Conservation (phyloP, 2,797 vertebrate genomes). For the Microctenopoma stevenorrisi region DNA sequence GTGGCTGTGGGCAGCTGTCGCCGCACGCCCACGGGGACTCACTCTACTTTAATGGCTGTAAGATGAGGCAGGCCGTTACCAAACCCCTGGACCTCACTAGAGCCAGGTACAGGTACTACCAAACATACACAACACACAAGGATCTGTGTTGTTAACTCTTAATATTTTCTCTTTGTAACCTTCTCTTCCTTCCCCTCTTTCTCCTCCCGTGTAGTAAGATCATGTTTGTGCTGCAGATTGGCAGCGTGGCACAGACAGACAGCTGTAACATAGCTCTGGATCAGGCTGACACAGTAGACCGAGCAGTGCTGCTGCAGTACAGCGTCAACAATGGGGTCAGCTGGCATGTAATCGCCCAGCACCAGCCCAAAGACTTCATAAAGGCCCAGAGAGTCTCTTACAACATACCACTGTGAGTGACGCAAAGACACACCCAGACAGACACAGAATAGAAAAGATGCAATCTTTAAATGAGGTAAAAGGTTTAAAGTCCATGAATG, state of each 20-base stretch:
- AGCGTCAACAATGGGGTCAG: slow-evolving; percentile 96
- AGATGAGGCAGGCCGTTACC: slow-evolving; percentile 95
- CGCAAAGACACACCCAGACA: background rate
- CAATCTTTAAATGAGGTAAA: background rate
- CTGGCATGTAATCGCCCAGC: slow-evolving; percentile 98
- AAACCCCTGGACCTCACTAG: slow-evolving; percentile 96
- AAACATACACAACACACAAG: background rate
- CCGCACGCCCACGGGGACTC: slow-evolving; percentile 98
- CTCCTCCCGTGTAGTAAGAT: slow-evolving; percentile 90
- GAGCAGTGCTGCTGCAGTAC: slow-evolving; percentile 96
- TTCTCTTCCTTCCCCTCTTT: slow-evolving; percentile 15
- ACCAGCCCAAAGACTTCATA: slow-evolving; percentile 98
- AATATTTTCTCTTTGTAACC: slow-evolving; percentile 13
- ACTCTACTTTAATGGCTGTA: slow-evolving; percentile 97
- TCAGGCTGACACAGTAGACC: slow-evolving; percentile 91
- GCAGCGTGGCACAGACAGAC: slow-evolving; percentile 93
- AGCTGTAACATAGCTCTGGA: slow-evolving; percentile 96
- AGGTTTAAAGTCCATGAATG: background rate
- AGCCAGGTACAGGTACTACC: slow-evolving; percentile 90
- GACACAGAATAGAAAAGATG: background rate
- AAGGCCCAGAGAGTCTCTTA: slow-evolving; percentile 98
- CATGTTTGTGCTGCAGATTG: slow-evolving; percentile 99
- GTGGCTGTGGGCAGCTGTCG: slow-evolving; percentile 96
- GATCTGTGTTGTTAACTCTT: background rate
- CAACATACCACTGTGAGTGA: slow-evolving; percentile 96